Evolutionary conservation across 1,140 invertebrate genomes (phyloP).

Genomic region (Drosophila kanapiae): DNA sequence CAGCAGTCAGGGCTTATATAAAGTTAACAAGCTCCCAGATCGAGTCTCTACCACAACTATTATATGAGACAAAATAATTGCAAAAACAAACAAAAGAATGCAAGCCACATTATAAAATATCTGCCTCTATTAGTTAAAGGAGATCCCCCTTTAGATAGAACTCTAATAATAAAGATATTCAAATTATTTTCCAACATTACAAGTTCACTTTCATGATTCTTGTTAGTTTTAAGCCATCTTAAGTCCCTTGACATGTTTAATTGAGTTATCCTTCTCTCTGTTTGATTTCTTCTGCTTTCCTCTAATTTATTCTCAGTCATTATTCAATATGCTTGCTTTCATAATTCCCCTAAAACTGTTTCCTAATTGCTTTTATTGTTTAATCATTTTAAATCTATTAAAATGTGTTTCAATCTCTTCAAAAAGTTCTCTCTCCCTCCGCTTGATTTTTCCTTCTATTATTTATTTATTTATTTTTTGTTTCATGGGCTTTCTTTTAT

Average conservation of each 20-base stretch:
- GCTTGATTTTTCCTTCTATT: neutral
- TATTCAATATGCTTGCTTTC: too few species aligned
- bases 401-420: neutral
- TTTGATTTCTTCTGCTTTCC: neutral
- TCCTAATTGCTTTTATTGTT: neutral
- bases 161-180: too few species aligned
- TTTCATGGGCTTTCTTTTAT: neutral
- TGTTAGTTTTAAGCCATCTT: neutral
- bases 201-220: too few species aligned
- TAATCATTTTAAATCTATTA: conserved; percentile 1
- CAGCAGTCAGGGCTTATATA: conserved; percentile 15
- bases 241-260: neutral
- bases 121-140: too few species aligned
- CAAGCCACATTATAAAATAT: neutral
- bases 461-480: neutral
- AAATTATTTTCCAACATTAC: too few species aligned
- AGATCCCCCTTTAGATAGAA: too few species aligned
- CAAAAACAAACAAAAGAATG: neutral
- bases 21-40: conserved; percentile 14
- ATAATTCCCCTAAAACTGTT: neutral
- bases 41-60: neutral
- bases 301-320: neutral
- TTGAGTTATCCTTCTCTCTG: too few species aligned
- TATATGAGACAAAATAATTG: neutral
- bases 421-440: neutral